Evolutionary conservation across 30 jellyfish, hydroid and myxozoan genomes (phyloP), one percentile per base, ranked within the genome.

Genomic region (Sanderia malayensis): DNA sequence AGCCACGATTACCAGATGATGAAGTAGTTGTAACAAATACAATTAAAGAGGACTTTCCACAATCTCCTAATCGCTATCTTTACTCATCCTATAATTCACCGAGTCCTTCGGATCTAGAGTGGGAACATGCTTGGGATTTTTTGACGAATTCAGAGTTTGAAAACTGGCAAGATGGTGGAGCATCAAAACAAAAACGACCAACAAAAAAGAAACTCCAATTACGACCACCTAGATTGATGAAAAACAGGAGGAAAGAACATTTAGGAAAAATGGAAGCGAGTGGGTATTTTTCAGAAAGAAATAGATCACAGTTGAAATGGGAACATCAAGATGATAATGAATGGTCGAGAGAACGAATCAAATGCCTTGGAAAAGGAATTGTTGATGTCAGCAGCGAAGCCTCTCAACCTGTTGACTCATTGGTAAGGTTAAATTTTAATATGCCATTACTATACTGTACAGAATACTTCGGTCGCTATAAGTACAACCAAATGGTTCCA

Each of bases 61-160:
- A 96, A 18, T 92, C 98, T 9, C 98, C 98, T 0, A 81, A 83
- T 67, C 87, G 90, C n/a, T 74, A 92, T 53, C 79, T 92, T 61
- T 92, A 81, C 63, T 95, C 98, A 4, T 95, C 98, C 19, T 85
- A 92, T 73, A 53, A 65, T 15, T 85, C 98, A 6, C 98, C 98
- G 19, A 92, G 96, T 62, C 96, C 98, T 1, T 92, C 98, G 0
- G 98, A 92, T 21, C 71, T 92, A 18, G 98, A 92, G 32, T 92
- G 98, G 98, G 98, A 92, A 74, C 98, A 92, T 46, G 98, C 96
- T 13, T 92, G 98, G 98, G 98, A 92, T 53, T 79, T 84, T 55
- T 79, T 92, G 2, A 84, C 98, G 44, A 85, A 92, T 61, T 92
- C 92, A 18, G 93, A 92, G 29, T 84, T 84, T 53, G 95, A 92